Evolutionary conservation across 1,140 invertebrate genomes (phyloP).

Genomic region (Acyrthosiphon pisum): DNA sequence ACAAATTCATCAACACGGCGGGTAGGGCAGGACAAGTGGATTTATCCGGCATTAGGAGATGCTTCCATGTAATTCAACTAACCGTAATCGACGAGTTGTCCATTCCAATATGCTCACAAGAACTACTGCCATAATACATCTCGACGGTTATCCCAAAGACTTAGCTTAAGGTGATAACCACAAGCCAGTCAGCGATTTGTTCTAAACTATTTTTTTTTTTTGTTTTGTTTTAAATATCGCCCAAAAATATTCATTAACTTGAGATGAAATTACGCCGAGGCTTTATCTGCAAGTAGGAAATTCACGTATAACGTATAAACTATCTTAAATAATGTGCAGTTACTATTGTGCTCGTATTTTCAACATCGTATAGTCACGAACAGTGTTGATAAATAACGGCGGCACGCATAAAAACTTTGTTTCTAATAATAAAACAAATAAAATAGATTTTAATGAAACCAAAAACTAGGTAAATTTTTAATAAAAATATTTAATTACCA

Average conservation of each 20-base stretch:
- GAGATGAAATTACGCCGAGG: background rate
- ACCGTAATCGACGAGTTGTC: background rate
- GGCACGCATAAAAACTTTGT: background rate
- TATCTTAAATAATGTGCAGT: background rate
- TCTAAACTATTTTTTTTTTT: background rate
- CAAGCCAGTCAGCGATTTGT: background rate
- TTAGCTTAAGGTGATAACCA: background rate
- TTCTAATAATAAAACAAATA: background rate
- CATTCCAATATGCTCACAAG: background rate
- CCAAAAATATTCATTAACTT: background rate
- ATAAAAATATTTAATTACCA: slow-evolving; percentile 6
- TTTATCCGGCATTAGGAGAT: background rate
- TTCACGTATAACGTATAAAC: background rate
- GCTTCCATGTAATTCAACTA: background rate
- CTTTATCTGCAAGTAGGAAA: background rate
- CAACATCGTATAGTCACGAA: background rate
- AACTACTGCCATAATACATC: background rate
- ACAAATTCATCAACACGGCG: background rate
- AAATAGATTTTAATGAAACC: background rate
- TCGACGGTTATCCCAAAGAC: background rate
- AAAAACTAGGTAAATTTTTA: slow-evolving; percentile 2
- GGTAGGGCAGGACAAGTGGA: background rate
- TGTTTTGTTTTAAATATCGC: background rate
- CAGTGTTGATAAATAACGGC: background rate
- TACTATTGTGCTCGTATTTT: background rate